Evolutionary conservation across 2,797 vertebrate species (phyloP), one percentile per base, ranked within the genome.

Genomic region (Pangasius sanitwongsei): DNA sequence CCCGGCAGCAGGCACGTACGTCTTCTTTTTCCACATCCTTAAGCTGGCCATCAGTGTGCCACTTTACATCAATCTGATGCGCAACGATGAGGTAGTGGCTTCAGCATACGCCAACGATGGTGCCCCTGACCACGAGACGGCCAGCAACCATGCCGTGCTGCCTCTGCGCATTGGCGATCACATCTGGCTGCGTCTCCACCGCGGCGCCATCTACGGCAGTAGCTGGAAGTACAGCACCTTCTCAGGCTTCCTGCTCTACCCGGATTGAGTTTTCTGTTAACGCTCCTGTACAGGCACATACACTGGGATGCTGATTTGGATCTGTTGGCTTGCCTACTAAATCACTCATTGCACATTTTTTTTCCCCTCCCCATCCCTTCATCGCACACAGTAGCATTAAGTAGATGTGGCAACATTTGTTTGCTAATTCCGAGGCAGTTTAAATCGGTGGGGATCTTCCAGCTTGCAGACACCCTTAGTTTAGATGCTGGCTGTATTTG

Each of bases 201-300:
- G 98, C 3, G 98, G 99, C 0, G 98, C 99, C 70, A 98, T 99
- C 93, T 99, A 99, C 88, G 98, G 99, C 89, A 99, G 99, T 93
- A 98, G 97, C 83, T 99, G 98, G 99, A 99, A 99, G 94, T 99
- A 99, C 65, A 99, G 98, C 92, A 99, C 98, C 15, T 99, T 99
- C 91, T 99, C 99, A 4, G 99, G 99, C 91, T 99, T 99, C 92
- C 95, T 99, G 89, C 97, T 99, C 86, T 99, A 99, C 95, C 98
- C 98, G 94, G 98, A 99, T 93, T 99, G 94, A 98, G 92, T 91
- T 16, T 85, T 20, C 41, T 50, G 0, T 28, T 2, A 2, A 50
- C 57, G 31, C 34, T 44, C 25, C 5, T 44, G 12, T 53, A 81
- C 74, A 31, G 87, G 87, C 89, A 89, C 86, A 34, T 75, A 50